phyloP scores from a whole-genome alignment of 2,113 vertebrate genomes.

The Bagarius yarrelli region DNA sequence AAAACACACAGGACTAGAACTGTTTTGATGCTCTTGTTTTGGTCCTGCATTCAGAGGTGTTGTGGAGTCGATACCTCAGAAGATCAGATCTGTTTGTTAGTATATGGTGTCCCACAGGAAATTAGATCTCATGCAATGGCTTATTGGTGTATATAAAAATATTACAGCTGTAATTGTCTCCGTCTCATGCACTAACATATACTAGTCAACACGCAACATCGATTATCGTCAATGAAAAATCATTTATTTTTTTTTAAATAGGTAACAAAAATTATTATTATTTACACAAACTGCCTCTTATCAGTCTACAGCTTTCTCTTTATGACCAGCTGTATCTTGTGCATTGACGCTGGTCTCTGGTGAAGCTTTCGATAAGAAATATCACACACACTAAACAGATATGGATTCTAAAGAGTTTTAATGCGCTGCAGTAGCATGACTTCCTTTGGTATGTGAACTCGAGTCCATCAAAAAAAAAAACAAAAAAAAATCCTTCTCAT shows the following conservation, averaged over 20 bases:
- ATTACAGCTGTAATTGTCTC: no score
- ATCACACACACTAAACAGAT: constrained; percentile 77
- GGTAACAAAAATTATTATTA: constrained; percentile 79
- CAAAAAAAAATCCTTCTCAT: neutral
- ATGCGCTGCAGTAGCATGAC: constrained; percentile 29
- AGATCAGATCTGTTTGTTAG: no score
- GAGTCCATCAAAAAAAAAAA: neutral
- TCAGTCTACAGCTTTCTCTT: constrained; percentile 33
- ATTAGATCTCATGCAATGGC: no score
- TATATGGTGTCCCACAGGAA: no score
- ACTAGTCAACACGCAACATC: neutral
- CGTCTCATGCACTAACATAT: no score
- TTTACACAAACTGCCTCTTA: constrained; percentile 59
- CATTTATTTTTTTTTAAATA: constrained; percentile 80
- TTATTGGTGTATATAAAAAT: no score
- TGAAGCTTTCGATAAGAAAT: neutral
- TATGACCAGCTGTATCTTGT: constrained; percentile 78
- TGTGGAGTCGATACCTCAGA: no score
- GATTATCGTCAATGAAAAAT: constrained; percentile 58
- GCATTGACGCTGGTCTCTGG: constrained; percentile 83
- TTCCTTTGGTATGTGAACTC: constrained; percentile 59
- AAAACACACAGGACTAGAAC: no score
- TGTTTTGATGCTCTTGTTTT: no score
- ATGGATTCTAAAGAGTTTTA: constrained; percentile 38
- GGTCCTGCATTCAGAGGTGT: no score